These are phyloP conservation scores for Carollia perspicillata DNA, from an alignment of 2,113 vertebrate species.

Conservation along the genomic window DNA sequence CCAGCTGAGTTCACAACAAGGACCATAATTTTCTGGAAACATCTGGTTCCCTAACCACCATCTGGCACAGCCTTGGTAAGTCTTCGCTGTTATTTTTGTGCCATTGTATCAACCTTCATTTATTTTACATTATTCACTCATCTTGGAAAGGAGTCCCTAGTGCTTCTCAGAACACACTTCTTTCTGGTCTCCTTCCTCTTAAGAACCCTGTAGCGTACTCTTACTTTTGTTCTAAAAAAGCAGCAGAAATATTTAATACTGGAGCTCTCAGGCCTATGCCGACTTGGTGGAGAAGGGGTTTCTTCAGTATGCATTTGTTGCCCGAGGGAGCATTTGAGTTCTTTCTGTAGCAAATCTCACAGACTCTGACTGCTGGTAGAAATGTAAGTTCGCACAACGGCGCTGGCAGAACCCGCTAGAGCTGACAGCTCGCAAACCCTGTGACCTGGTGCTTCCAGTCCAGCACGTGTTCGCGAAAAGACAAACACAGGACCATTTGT, in stretches of 20 bases:
- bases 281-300: not conserved
- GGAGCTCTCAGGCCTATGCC: not conserved
- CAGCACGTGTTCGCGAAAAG: not conserved
- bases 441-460: not conserved
- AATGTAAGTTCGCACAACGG: not conserved
- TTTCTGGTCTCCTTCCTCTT: not conserved
- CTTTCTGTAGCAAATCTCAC: not conserved
- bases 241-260: not conserved
- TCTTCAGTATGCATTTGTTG: not conserved
- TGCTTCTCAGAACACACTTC: not conserved
- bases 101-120: constrained; percentile 44
- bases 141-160: constrained; percentile 16
- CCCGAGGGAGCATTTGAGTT: not conserved
- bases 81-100: constrained; percentile 24
- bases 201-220: not conserved
- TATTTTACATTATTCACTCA: constrained; percentile 27
- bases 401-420: not conserved
- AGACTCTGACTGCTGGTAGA: not conserved
- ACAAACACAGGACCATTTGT: not conserved
- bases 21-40: constrained; percentile 50
- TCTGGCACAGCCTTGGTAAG: constrained; percentile 44
- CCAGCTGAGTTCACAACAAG: constrained; percentile 51
- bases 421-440: not conserved
- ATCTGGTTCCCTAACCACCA: constrained; percentile 28
- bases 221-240: not conserved